Conservation (phyloP, 2,888 invertebrate species). For the Caenorhabditis zanzibari region DNA sequence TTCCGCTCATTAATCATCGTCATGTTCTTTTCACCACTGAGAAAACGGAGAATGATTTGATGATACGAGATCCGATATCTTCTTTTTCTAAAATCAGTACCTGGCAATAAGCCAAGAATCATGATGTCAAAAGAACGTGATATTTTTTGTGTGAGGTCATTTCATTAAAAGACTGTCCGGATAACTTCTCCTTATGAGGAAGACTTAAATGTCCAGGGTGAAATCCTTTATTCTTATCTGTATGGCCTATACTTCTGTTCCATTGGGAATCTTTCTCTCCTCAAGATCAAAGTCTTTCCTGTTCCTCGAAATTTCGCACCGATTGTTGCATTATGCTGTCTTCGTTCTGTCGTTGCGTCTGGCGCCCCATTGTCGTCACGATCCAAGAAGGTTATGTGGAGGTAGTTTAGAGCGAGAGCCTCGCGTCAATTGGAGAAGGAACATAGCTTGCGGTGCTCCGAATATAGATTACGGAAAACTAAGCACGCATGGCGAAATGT, state of each 20-base stretch:
- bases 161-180: too few species aligned
- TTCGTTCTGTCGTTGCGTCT: conserved; percentile 6
- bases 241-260: too few species aligned
- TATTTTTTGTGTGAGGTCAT: not conserved
- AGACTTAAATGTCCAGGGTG: too few species aligned
- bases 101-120: conserved; percentile 40
- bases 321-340: conserved; percentile 37
- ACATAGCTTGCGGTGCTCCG: conserved; percentile 23
- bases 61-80: not conserved
- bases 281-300: conserved; percentile 44
- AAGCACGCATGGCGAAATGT: conserved; percentile 31
- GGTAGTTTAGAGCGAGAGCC: not conserved
- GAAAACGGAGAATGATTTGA: not conserved
- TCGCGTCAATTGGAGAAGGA: conserved; percentile 51
- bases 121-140: not conserved
- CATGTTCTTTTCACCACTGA: conserved; percentile 47
- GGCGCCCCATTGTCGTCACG: conserved; percentile 64
- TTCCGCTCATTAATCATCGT: conserved; percentile 63
- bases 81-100: not conserved
- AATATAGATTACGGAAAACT: conserved; percentile 52
- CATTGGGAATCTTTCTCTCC: not conserved
- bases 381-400: conserved; percentile 43
- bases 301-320: conserved; percentile 16
- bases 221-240: too few species aligned
- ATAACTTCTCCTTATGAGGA: too few species aligned